Evolutionary conservation across 2,888 invertebrate species (phyloP), one percentile per base, ranked within the genome.

Genomic region (Eupsilia transversa): DNA sequence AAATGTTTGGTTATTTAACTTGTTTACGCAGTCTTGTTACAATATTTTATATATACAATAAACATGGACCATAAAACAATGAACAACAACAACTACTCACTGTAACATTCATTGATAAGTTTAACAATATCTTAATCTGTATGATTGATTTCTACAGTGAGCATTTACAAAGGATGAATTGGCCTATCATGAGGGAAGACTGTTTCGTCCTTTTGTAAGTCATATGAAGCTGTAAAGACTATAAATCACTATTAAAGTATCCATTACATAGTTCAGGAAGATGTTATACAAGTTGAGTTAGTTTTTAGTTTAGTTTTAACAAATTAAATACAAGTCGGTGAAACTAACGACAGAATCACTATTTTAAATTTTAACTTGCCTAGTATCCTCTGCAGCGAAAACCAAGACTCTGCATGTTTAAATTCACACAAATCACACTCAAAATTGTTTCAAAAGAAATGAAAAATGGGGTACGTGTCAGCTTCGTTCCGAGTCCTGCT

Each of bases 391-490:
- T 30, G n/a, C 20, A 49, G 12, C 3, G 33, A 41, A 59, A 49
- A 14, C 33, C 33, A 66, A 43, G 17, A 3, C 10, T 60, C 9
- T 49, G 59, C 56, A 38, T n/a, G 33, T 70, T 77, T 27, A 71
- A 78, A 83, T 60, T 49, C 79, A 43, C 67, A 83, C 83, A 78
- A 72, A 78, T 82, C 72, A 49, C 38, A 64, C 33, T 64, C 57
- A 71, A 73, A 80, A 60, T 73, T 57, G 57, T 83, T 80, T 79
- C 35, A 73, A 66, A 79, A 79, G 83, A 69, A 79, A 83, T 83
- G 83, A 78, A 78, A 78, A 80, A 80, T 83, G 64, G 57, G 35
- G 27, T 78, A 64, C 80, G 84, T 60, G 84, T 74, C 66, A 54
- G 67, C 20, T 52, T 60, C 38, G 27, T 65, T 72, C 57, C 27